Evolutionary conservation across 2,797 vertebrate species (phyloP), one percentile per base, ranked within the genome.

Genomic region (Phaenicophaeus curvirostris): DNA sequence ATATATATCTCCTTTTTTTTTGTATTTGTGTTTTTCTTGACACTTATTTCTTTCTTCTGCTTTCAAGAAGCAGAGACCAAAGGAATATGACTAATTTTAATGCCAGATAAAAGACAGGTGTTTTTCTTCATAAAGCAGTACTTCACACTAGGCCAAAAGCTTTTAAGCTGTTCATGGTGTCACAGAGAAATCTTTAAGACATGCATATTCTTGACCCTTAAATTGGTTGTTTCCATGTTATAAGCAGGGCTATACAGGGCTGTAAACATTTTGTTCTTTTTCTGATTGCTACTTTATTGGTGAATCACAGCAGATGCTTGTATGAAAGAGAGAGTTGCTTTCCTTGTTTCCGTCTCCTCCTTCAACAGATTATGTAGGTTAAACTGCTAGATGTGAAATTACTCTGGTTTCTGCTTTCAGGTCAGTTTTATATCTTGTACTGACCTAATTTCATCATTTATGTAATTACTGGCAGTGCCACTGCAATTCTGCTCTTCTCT

Each of bases 211-310:
- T 53, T 78, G 20, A 66, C 35, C 68, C 77, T 62, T 63, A 51
- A 63, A 53, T 2, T 46, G 15, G 12, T 89, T 77, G 41, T 67
- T 89, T 94, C 88, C 28, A 5, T 81, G 50, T 48, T 27, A 6
- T 42, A 69, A 59, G 51, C 20, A 78, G 25, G 58, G 39, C 46
- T 80, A 28, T 55, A 35, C 28, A 46, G 42, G 37, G 30, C 59
- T 87, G 82, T 75, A 78, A 84, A 84, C 44, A 68, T 59, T 59
- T 78, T 91, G 71, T 41, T 84, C 53, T 85, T 82, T 81, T 86
- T 59, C 66, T 66, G 33, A 28, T 53, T 78, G 46, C 48, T 88
- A 1, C 42, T 88, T 82, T 62, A 51, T 76, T 79, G 59, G 67
- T 78, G 62, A 67, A 59, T 76, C 59, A 53, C 71, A 87, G 55